Base-by-base conservation (phyloP, 1,140 invertebrate species). In the Aphidius ervi region DNA sequence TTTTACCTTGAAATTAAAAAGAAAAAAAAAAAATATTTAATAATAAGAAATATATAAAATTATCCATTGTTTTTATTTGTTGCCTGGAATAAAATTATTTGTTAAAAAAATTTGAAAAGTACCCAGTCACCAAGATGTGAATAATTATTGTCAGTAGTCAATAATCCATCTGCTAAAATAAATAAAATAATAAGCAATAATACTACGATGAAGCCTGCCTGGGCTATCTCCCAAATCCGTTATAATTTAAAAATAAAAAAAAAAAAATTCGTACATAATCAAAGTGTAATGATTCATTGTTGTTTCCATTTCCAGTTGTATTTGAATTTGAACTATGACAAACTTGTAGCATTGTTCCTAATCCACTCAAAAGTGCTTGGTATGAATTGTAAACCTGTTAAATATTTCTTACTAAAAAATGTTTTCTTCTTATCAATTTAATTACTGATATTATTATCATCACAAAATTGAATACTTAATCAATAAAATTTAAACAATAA, bases 331-430 rank as follows among this genome's bases (percentile, higher is more conserved):
- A 78, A 71, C 84, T 84, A 78, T 87, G 84, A 78, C 85, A 88
- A 72, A 86, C 84, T 82, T 87, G 85, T 66, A 88, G 80, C 82
- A 88, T 85, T 67, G 84, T 81, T 74, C 86, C 86, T 68, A 88
- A 78, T 64, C 86, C 86, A 69, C 86, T 87, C 73, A 88, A 82
- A 66, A 88, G 79, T 58, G 84, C 81, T 78, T 88, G 86, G 74
- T 88, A 88, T 54, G 85, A 82, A 77, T 88, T 85, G 81, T 87
- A 88, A 61, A 88, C 86, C 86, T 88, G 79, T 71, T 59, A 69
- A 71, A 77, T 69, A 65, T 64, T 58, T 59, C 46, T 58, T 31
- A 53, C 66, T 66, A 61, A 57, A 52, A 63, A 63, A 2, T 63
- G 37, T 52, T 54, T 55, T 31, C 23, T 31, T 31, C 23, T 31